phyloP scores from a whole-genome alignment of 2,797 vertebrate genomes.

The Diplodus puntazzo region DNA sequence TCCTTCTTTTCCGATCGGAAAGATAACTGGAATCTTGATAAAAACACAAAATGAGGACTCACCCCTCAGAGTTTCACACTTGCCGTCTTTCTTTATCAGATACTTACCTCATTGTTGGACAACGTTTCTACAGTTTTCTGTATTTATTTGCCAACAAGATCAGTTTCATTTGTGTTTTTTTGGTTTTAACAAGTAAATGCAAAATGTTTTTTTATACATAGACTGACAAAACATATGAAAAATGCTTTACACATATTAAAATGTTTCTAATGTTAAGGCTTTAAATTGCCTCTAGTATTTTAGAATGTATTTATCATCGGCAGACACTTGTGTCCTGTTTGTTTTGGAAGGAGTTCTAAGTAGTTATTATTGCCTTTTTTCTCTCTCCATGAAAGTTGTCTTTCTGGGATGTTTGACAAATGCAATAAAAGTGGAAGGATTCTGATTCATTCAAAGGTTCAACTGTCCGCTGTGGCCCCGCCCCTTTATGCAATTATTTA shows the following conservation, averaged over 20 bases:
- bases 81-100: neutral
- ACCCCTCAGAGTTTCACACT: neutral
- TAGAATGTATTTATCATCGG: slow-evolving; percentile 27
- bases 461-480: neutral
- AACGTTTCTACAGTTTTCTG: neutral
- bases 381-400: neutral
- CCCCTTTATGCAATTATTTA: no score
- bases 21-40: slow-evolving; percentile 1
- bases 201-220: neutral
- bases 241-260: neutral
- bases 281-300: neutral
- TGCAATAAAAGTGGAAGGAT: neutral
- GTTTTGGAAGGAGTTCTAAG: slow-evolving; percentile 7
- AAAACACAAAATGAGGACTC: slow-evolving; percentile 6
- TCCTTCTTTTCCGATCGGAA: neutral
- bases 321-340: slow-evolving; percentile 8
- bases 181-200: neutral
- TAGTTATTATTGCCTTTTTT: neutral
- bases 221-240: neutral
- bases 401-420: neutral
- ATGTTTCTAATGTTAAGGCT: slow-evolving; percentile 6
- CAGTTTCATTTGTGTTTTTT: neutral
- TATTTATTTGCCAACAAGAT: slow-evolving; percentile 31
- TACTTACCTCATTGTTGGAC: slow-evolving; percentile 21
- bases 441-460: neutral